phyloP scores from a whole-genome alignment of 2,888 invertebrate genomes.

The Microchrysa polita region DNA sequence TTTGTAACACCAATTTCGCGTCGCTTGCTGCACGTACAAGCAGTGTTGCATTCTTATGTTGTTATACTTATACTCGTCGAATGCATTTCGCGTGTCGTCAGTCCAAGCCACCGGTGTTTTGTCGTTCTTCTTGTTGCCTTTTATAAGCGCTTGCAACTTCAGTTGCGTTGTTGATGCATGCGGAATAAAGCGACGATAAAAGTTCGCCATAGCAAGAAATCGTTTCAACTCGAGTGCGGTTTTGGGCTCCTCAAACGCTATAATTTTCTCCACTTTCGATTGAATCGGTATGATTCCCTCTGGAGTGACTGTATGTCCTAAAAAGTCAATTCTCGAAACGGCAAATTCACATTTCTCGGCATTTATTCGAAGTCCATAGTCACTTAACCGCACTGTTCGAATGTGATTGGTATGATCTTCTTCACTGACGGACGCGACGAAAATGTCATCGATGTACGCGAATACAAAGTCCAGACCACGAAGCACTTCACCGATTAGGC shows the following conservation, averaged over 20 bases:
- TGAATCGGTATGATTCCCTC: constrained; percentile 48
- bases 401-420: constrained; percentile 51
- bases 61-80: constrained; percentile 38
- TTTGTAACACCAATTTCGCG: no score
- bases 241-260: constrained; percentile 7
- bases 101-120: no score
- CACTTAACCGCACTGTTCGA: constrained; percentile 46
- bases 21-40: no score
- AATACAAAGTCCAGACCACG: constrained; percentile 49
- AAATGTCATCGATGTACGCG: constrained; percentile 54
- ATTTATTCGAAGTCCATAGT: constrained; percentile 52
- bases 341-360: constrained; percentile 47
- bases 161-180: no score
- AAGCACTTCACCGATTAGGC: constrained; percentile 55
- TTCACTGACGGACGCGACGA: constrained; percentile 50
- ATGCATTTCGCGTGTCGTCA: no score
- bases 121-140: no score
- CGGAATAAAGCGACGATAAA: constrained; percentile 48
- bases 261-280: constrained; percentile 34
- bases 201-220: constrained; percentile 46
- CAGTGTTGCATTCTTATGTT: no score
- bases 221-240: constrained; percentile 7
- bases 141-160: no score
- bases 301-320: constrained; percentile 37
- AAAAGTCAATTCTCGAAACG: not conserved